Base-by-base conservation (phyloP, 1,140 invertebrate species). In the Drosophila sturtevanti region DNA sequence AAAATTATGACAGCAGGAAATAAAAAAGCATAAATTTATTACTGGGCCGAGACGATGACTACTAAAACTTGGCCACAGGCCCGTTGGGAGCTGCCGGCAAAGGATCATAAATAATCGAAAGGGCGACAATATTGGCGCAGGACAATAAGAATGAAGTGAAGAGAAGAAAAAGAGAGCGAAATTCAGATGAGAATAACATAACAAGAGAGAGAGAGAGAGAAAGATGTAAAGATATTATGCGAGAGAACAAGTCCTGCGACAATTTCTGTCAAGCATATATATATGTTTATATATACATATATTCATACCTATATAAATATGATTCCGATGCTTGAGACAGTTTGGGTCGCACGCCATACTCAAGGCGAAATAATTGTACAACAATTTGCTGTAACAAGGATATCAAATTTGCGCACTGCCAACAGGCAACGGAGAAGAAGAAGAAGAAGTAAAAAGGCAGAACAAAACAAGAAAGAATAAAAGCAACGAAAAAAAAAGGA, bases 21-120 rank as follows among this genome's bases (percentile, higher is more conserved):
- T 90, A 90, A 90, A 90, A 90, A 87, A 87, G 79, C 87, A 82
- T 87, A 90, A 89, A 90, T 90, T 90, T 90, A 90, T 90, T 90
- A 82, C 87, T 81, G 72, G 75, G 73, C 70, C 64, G 72, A 80
- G 79, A 89, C 84, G 85, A 89, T 84, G 84, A 89, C 84, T 85
- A 89, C 84, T 84, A 89, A 89, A 87, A 90, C 76, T 90, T 90
- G 87, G 87, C 87, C 87, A 90, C 82, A 86, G 72, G 87, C 87
- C 87, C 87, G 72, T 70, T 69, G 87, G 87, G 87, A 87, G 55
- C 78, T 87, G 74, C 69, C 66, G 63, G 75, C 72, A 72, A 31
- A 90, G 87, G 76, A 90, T 90, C 87, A 90, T 90, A 90, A 90
- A 90, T 90, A 90, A 90, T 87, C 87, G 82, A 78, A 82, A 65